Evolutionary conservation across 2,113 vertebrate species (phyloP).

Genomic region (Megalops atlanticus): DNA sequence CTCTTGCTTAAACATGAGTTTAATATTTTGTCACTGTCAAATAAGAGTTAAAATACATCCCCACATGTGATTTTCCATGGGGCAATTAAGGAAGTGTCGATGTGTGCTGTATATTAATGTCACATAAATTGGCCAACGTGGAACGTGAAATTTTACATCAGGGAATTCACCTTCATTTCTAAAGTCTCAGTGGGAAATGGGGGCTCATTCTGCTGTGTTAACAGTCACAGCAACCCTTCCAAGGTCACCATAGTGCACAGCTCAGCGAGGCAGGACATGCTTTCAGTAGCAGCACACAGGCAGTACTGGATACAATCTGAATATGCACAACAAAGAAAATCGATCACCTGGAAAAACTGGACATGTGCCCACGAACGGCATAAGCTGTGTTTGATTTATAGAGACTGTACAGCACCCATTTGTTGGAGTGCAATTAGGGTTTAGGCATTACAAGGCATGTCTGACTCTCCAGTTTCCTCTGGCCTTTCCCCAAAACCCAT

Average conservation of each 20-base stretch:
- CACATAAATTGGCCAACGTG: not conserved
- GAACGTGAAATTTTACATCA: not conserved
- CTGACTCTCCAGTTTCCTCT: constrained; percentile 3
- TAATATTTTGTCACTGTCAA: constrained; percentile 11
- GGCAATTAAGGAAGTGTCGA: not conserved
- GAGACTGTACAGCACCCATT: not conserved
- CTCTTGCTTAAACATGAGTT: constrained; percentile 11
- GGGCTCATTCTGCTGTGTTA: not conserved
- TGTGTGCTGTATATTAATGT: constrained; percentile 11
- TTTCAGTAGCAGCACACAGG: not conserved
- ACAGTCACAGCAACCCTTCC: not conserved
- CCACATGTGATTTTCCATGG: not conserved
- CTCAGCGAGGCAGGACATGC: not conserved
- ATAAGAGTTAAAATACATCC: not conserved
- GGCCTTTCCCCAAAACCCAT: constrained; percentile 18
- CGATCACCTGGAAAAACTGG: too few species aligned
- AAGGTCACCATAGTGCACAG: not conserved
- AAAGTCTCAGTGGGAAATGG: not conserved
- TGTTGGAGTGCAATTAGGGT: not conserved
- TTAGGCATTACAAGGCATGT: not conserved
- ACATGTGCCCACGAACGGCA: not conserved
- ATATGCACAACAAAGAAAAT: not conserved
- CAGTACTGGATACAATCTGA: not conserved
- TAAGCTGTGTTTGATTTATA: constrained; percentile 14
- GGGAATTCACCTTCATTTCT: not conserved